These are phyloP conservation scores for Cynopterus brachyotis DNA, from an alignment of 2,113 vertebrate species.

Conservation along the genomic window DNA sequence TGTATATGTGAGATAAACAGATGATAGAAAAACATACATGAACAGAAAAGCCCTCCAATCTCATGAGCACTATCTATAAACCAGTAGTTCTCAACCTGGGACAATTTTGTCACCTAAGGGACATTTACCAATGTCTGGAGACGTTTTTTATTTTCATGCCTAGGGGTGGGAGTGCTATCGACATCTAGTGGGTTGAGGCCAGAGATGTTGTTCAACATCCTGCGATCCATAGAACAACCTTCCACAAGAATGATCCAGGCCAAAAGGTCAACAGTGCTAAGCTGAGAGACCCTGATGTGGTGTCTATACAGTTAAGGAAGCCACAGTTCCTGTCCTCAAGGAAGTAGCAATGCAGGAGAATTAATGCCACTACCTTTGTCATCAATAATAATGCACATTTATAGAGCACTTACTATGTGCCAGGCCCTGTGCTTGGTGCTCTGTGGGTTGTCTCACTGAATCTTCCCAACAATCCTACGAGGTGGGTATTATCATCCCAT, in stretches of 20 bases:
- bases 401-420: not conserved
- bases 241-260: not conserved
- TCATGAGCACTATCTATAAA: not conserved
- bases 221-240: not conserved
- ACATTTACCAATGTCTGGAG: not conserved
- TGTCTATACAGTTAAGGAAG: not conserved
- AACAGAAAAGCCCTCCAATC: not conserved
- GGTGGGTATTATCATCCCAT: not conserved
- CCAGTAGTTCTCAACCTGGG: not conserved
- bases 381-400: not conserved
- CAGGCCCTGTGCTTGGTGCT: not conserved
- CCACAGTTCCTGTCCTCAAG: not conserved
- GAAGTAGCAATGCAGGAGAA: not conserved
- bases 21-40: not conserved
- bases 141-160: not conserved
- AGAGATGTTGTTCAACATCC: not conserved
- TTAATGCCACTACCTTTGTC: not conserved
- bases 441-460: not conserved
- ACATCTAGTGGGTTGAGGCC: not conserved
- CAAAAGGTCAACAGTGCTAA: not conserved
- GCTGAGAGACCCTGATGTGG: not conserved
- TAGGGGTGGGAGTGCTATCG: not conserved
- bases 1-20: not conserved
- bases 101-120: not conserved
- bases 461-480: not conserved